A percentile compares a stretch with the other conserved stretches of the same genome.
Conservation (phyloP, 2,797 vertebrate genomes). For the Hyperoplus immaculatus region DNA sequence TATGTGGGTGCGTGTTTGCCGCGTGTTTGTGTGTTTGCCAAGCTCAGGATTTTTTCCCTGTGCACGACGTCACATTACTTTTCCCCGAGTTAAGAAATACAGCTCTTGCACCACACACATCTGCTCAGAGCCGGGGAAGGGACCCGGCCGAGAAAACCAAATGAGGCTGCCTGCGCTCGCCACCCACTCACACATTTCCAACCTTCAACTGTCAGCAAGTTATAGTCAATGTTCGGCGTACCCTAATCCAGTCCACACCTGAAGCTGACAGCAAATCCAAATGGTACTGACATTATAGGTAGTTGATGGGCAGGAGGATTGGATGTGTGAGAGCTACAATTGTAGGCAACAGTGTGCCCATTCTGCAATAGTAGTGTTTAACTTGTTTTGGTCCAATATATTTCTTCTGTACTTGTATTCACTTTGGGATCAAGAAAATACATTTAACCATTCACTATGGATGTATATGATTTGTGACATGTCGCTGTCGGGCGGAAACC, state of each 20-base stretch:
- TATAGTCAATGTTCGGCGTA: constrained; percentile 28
- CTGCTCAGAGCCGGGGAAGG: constrained; percentile 61
- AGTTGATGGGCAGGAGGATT: neutral
- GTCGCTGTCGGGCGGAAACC: no score
- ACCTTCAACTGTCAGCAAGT: constrained; percentile 43
- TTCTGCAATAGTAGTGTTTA: neutral
- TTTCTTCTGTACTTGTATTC: neutral
- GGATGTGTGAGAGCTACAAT: neutral
- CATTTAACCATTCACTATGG: neutral
- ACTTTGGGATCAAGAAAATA: neutral
- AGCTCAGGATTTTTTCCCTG: constrained; percentile 62
- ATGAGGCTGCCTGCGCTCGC: constrained; percentile 56
- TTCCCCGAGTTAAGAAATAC: constrained; percentile 66
- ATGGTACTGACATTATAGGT: constrained; percentile 17
- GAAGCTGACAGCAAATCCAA: constrained; percentile 26
- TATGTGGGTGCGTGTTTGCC: constrained; percentile 21
- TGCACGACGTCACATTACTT: constrained; percentile 65
- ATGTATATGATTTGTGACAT: neutral
- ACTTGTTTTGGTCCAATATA: neutral
- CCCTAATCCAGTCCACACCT: constrained; percentile 22
- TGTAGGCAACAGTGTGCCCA: neutral
- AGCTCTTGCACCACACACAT: constrained; percentile 58
- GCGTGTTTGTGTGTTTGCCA: constrained; percentile 64
- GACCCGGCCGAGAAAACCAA: constrained; percentile 49
- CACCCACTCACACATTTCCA: constrained; percentile 47